Conservation (phyloP, 1,140 invertebrate genomes). For the Panonychus citri region DNA sequence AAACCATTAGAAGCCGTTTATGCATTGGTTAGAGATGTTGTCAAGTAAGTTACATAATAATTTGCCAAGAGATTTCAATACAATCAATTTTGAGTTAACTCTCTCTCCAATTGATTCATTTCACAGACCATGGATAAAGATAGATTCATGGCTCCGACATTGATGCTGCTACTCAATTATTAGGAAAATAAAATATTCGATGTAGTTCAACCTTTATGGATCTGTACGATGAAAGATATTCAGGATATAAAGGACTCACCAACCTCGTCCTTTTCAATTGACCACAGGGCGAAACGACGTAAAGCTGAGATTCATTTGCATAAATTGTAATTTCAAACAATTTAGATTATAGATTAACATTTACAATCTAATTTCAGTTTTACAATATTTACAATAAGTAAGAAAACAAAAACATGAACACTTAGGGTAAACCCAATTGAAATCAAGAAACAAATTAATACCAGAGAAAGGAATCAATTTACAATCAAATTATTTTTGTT, state of each 20-base stretch:
- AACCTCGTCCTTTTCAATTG: background rate
- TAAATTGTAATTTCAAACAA: too few relatives aligned
- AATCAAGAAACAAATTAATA: too few relatives aligned
- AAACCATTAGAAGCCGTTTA: conserved; percentile 42
- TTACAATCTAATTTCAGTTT: too few relatives aligned
- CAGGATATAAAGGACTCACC: background rate
- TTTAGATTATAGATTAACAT: too few relatives aligned
- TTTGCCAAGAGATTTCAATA: background rate
- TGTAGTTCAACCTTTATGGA: conserved; percentile 20
- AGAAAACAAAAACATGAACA: too few relatives aligned
- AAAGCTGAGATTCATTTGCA: background rate
- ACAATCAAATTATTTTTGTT: too few relatives aligned
- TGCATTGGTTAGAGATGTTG: conserved; percentile 33
- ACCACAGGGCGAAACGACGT: background rate
- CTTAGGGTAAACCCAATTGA: too few relatives aligned
- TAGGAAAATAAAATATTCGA: conserved; percentile 34
- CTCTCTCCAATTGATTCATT: background rate
- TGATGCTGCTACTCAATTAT: conserved; percentile 31
- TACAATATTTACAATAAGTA: too few relatives aligned
- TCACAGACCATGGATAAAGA: conserved; percentile 38
- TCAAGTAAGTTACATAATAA: conserved; percentile 20
- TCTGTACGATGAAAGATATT: background rate
- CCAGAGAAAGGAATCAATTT: too few relatives aligned
- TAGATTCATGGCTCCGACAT: conserved; percentile 43
- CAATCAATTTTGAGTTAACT: background rate